Evolutionary conservation across 1,140 invertebrate species (phyloP).

Genomic region (Drosophila elegans): DNA sequence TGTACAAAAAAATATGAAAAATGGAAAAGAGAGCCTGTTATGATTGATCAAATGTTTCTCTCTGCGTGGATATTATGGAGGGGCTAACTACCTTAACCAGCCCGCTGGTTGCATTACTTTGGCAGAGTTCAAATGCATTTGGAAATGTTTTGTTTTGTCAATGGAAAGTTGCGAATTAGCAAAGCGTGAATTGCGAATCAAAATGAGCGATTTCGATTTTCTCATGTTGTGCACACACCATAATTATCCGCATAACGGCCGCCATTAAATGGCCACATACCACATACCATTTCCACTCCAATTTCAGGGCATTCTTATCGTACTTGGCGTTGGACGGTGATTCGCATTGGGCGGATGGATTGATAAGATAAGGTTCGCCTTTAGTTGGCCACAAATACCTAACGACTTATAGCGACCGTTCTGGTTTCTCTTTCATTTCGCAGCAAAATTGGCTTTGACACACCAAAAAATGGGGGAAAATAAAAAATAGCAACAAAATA

Average conservation of each 20-base stretch:
- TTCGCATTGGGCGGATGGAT: slow-evolving; percentile 20
- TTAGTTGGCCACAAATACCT: slow-evolving; percentile 3
- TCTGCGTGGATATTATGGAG: slow-evolving; percentile 6
- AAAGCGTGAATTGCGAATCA: slow-evolving; percentile 77
- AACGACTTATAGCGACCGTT: slow-evolving; percentile 14
- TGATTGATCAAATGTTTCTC: background rate
- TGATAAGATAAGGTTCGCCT: slow-evolving; percentile 43
- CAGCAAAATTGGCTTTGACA: background rate
- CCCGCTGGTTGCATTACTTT: slow-evolving; percentile 24
- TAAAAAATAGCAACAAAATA: background rate
- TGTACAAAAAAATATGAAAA: background rate
- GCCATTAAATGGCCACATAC: slow-evolving; percentile 27
- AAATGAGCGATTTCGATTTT: slow-evolving; percentile 57
- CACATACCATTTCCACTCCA: slow-evolving; percentile 3
- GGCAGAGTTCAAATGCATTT: slow-evolving; percentile 66
- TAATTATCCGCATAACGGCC: slow-evolving; percentile 54
- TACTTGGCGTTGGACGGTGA: slow-evolving; percentile 36
- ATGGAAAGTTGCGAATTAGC: slow-evolving; percentile 76
- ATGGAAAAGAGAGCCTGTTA: background rate
- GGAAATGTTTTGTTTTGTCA: slow-evolving; percentile 75
- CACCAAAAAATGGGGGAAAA: slow-evolving; percentile 4
- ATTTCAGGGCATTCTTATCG: slow-evolving; percentile 47
- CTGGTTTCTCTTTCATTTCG: slow-evolving; percentile 39
- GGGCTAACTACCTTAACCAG: slow-evolving; percentile 29
- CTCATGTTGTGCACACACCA: slow-evolving; percentile 41